Evolutionary conservation across 2,797 vertebrate genomes (phyloP).

Genomic region (Austrolebias charrua): DNA sequence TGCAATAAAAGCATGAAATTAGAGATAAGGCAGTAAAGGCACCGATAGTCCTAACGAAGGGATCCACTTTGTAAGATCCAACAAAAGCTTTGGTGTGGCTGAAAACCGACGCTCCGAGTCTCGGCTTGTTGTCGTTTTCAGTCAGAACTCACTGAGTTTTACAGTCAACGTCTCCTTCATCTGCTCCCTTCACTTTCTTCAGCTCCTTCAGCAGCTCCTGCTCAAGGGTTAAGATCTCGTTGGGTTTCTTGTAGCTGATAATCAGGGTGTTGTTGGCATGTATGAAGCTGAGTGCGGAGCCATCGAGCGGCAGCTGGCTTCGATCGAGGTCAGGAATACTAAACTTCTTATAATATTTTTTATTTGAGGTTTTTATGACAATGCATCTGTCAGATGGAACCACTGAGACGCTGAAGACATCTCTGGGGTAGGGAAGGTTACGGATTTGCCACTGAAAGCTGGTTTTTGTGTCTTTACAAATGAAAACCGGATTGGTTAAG

Average conservation of each 20-base stretch:
- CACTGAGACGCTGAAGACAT: slow-evolving; percentile 86
- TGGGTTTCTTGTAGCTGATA: slow-evolving; percentile 93
- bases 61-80: slow-evolving; percentile 9
- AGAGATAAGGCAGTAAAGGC: slow-evolving; percentile 53
- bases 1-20: slow-evolving; percentile 22
- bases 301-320: slow-evolving; percentile 86
- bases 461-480: slow-evolving; percentile 89
- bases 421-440: slow-evolving; percentile 90
- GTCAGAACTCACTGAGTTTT: slow-evolving; percentile 87
- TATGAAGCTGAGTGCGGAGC: slow-evolving; percentile 85
- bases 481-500: slow-evolving; percentile 88
- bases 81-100: slow-evolving; percentile 21
- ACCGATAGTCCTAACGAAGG: slow-evolving; percentile 34
- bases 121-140: slow-evolving; percentile 30
- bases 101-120: slow-evolving; percentile 14
- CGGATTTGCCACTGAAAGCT: slow-evolving; percentile 96
- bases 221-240: slow-evolving; percentile 88
- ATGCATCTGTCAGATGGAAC: slow-evolving; percentile 85
- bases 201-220: slow-evolving; percentile 89
- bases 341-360: slow-evolving; percentile 98
- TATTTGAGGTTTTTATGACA: slow-evolving; percentile 90
- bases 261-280: slow-evolving; percentile 94
- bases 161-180: slow-evolving; percentile 85
- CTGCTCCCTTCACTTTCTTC: slow-evolving; percentile 87
- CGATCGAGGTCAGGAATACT: slow-evolving; percentile 91